phyloP scores from a whole-genome alignment of 1,140 invertebrate genomes.

The honey bee (Apis mellifera) region DNA sequence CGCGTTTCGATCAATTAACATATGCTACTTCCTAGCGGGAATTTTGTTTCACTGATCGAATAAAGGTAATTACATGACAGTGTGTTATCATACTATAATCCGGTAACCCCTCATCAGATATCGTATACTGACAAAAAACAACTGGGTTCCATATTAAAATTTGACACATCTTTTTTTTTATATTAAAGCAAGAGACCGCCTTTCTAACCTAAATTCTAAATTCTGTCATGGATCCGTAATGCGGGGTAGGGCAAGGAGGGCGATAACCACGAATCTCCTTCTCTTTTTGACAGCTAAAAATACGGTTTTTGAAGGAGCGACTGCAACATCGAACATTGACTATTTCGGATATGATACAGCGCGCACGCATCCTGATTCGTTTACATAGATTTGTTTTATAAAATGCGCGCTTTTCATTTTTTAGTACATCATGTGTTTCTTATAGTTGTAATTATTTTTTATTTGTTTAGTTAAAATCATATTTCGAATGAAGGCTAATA shows the following conservation, averaged over 20 bases:
- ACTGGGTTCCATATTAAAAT: background rate
- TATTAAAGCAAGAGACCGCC: slow-evolving; percentile 20
- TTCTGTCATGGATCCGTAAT: slow-evolving; percentile 36
- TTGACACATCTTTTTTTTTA: slow-evolving; percentile 31
- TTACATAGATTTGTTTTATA: background rate
- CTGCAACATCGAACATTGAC: slow-evolving; percentile 17
- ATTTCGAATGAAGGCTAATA: background rate
- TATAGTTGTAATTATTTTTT: background rate
- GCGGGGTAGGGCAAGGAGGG: slow-evolving; percentile 19
- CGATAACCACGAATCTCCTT: background rate
- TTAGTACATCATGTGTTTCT: background rate
- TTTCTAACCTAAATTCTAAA: slow-evolving; percentile 64
- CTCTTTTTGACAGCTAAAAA: slow-evolving; percentile 70
- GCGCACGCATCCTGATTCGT: slow-evolving; percentile 5
- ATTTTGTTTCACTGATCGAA: slow-evolving; percentile 46
- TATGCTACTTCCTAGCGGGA: slow-evolving; percentile 53
- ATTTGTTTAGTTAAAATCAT: background rate
- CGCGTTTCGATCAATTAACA: slow-evolving; percentile 48
- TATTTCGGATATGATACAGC: slow-evolving; percentile 50
- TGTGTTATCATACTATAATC: background rate
- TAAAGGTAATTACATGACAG: slow-evolving; percentile 43
- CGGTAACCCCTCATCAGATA: background rate
- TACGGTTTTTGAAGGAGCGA: slow-evolving; percentile 59
- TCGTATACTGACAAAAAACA: background rate
- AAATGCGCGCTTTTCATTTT: background rate